Conservation (phyloP, 2,888 invertebrate species). For the Clepsis dumicolana region DNA sequence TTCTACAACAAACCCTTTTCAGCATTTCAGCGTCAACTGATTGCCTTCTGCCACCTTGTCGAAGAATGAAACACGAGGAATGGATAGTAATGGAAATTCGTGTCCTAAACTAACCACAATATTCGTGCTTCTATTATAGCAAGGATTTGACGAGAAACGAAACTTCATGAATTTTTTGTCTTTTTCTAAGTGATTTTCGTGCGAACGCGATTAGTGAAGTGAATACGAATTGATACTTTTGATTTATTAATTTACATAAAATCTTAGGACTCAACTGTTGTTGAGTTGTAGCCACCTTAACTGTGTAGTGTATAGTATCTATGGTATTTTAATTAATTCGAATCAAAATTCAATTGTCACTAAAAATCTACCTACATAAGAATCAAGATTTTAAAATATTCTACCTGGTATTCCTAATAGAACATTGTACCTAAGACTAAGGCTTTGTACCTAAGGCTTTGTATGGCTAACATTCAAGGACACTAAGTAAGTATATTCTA, state of each 20-base stretch:
- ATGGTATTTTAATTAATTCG: too few species aligned
- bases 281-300: too few species aligned
- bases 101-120: slow-evolving; percentile 48
- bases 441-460: too few species aligned
- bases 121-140: slow-evolving; percentile 55
- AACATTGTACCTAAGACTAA: too few species aligned
- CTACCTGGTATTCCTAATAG: too few species aligned
- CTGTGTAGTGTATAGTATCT: too few species aligned
- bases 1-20: too few species aligned
- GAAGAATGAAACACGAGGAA: slow-evolving; percentile 35
- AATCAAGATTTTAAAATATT: too few species aligned
- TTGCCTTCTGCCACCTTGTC: slow-evolving; percentile 2
- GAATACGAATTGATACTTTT: slow-evolving; percentile 1
- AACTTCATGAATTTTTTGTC: slow-evolving; percentile 38
- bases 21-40: not conserved
- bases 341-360: too few species aligned
- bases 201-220: not conserved
- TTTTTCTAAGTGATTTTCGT: slow-evolving; percentile 23
- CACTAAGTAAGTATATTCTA: not conserved
- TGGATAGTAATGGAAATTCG: slow-evolving; percentile 46
- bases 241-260: not conserved
- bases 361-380: too few species aligned
- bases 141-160: slow-evolving; percentile 50
- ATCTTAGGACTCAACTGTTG: too few species aligned
- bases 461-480: not conserved